These are phyloP conservation scores for Drosophila demipolita DNA, from an alignment of 2,888 invertebrate species.

Conservation along the genomic window DNA sequence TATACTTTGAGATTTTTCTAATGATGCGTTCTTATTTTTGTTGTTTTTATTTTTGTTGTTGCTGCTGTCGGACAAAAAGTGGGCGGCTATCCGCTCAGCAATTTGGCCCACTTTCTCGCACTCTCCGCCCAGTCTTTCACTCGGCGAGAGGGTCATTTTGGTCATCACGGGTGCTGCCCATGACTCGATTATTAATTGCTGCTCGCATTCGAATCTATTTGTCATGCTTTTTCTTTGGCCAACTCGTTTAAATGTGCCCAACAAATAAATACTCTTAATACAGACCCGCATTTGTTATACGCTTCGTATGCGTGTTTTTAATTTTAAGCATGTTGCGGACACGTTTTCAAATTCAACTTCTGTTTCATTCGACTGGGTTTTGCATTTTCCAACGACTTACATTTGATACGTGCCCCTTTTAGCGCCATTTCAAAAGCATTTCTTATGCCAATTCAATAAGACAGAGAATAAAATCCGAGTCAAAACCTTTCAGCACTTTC, in stretches of 20 bases:
- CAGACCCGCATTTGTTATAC: conserved; percentile 54
- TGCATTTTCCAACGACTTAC: conserved; percentile 31
- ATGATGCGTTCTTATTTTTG: conserved; percentile 43
- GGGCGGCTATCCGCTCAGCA: conserved; percentile 2
- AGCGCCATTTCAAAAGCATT: conserved; percentile 36
- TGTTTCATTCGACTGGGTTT: conserved; percentile 38
- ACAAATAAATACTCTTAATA: conserved; percentile 3
- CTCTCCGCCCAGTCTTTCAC: conserved; percentile 4
- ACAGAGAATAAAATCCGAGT: not conserved
- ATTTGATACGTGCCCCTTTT: conserved; percentile 53
- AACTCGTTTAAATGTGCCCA: conserved; percentile 51
- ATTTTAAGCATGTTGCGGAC: conserved; percentile 54
- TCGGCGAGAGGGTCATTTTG: conserved; percentile 21
- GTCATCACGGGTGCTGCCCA: conserved; percentile 41
- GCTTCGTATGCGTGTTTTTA: conserved; percentile 72
- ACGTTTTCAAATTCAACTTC: conserved; percentile 50
- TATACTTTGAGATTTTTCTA: conserved; percentile 41
- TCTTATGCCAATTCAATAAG: conserved; percentile 15
- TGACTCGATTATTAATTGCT: conserved; percentile 75
- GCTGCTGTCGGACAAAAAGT: conserved; percentile 20
- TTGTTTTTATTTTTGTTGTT: conserved; percentile 26
- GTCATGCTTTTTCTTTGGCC: conserved; percentile 59
- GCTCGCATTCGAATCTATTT: conserved; percentile 65
- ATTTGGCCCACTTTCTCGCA: conserved; percentile 9
- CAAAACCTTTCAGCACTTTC: conserved; percentile 10